Percentiles rank a stretch among this genome's conserved stretches.
Evolutionary conservation across 2,113 vertebrate species (phyloP).

Genomic region (Micromys minutus): DNA sequence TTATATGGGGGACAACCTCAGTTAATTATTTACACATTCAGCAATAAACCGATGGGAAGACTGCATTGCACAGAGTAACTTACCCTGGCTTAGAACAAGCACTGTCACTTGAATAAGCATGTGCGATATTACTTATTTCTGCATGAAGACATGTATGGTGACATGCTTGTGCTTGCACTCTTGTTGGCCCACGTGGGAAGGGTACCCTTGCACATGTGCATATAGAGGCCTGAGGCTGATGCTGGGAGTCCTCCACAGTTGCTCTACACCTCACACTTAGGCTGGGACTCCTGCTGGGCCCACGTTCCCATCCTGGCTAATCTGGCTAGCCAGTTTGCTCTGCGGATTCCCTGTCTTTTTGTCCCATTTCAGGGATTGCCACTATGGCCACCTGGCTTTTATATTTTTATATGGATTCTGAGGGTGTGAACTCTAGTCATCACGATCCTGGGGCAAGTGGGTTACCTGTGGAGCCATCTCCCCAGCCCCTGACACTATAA

Average conservation of each 20-base stretch:
- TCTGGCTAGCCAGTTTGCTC: not conserved
- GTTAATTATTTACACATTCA: not conserved
- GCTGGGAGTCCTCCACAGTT: too few species aligned
- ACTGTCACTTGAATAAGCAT: not conserved
- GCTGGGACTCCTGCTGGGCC: not conserved
- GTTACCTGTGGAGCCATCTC: not conserved
- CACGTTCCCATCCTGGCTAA: not conserved
- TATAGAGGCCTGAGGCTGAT: not conserved
- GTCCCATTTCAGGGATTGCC: too few species aligned
- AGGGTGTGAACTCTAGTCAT: not conserved
- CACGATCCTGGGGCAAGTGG: not conserved
- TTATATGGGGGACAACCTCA: not conserved
- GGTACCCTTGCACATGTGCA: not conserved
- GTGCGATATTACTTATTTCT: not conserved
- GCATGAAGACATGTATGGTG: too few species aligned
- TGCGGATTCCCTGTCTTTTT: not conserved
- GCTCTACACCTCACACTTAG: not conserved
- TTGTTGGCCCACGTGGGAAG: not conserved
- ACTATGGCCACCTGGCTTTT: not conserved
- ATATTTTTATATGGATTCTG: not conserved
- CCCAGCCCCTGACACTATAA: not conserved
- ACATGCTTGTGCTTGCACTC: not conserved
- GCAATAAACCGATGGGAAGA: slow-evolving; percentile 21
- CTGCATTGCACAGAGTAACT: not conserved
- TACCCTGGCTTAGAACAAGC: slow-evolving; percentile 39